These are phyloP conservation scores for Archivesica marissinica DNA, from an alignment of 1,140 invertebrate species.

Conservation along the genomic window DNA sequence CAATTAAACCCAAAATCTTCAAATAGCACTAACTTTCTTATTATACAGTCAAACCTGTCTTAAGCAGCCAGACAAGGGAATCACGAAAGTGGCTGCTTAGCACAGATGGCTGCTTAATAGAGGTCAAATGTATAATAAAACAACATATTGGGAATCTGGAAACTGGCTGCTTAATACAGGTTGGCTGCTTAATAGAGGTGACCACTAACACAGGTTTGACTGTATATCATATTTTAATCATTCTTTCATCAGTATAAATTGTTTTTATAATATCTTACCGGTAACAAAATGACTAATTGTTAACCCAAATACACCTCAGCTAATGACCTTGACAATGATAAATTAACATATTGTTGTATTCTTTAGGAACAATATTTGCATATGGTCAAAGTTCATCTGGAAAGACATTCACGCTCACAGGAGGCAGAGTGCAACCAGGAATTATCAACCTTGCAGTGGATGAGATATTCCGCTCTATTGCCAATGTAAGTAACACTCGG, in stretches of 20 bases:
- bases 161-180: too few relatives aligned
- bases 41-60: too few relatives aligned
- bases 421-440: constrained; percentile 95
- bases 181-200: too few relatives aligned
- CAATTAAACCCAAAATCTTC: too few relatives aligned
- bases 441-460: constrained; percentile 99
- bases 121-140: too few relatives aligned
- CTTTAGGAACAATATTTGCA: constrained; percentile 97
- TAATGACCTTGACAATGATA: not conserved
- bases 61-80: too few relatives aligned
- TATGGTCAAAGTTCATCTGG: constrained; percentile 99
- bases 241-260: not conserved
- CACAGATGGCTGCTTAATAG: too few relatives aligned
- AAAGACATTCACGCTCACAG: constrained; percentile 99
- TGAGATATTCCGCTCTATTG: constrained; percentile 99
- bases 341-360: not conserved
- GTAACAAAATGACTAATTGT: not conserved
- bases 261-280: not conserved
- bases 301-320: not conserved
- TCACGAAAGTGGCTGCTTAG: too few relatives aligned
- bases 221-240: not conserved
- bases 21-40: too few relatives aligned
- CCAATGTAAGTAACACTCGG: constrained; percentile 86
- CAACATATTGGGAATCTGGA: too few relatives aligned
- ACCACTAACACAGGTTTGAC: too few relatives aligned